Conservation (phyloP, 2,797 vertebrate species). For the Liparis tanakae region DNA sequence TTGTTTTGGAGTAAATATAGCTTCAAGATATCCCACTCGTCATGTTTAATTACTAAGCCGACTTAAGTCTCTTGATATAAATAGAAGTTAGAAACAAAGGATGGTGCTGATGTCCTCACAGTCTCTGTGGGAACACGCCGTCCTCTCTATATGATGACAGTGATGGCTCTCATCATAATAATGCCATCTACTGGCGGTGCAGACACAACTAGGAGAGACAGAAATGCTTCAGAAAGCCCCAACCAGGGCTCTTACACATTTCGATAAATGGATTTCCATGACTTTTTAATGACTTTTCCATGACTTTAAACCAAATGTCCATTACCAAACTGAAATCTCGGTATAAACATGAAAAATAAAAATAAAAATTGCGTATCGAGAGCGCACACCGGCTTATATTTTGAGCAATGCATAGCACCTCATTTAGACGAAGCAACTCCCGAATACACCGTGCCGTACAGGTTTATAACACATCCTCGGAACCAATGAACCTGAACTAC, state of each 20-base stretch:
- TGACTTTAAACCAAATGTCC: too few relatives aligned
- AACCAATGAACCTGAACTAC: constrained; percentile 43
- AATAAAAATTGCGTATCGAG: too few relatives aligned
- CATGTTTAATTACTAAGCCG: constrained; percentile 22
- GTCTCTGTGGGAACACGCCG: constrained; percentile 42
- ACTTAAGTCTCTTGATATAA: constrained; percentile 42
- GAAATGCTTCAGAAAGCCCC: constrained; percentile 9
- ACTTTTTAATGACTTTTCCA: too few relatives aligned
- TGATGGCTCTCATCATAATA: constrained; percentile 44
- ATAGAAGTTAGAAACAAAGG: constrained; percentile 47
- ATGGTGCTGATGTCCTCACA: constrained; percentile 39
- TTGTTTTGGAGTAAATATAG: constrained; percentile 52
- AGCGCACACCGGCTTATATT: too few relatives aligned
- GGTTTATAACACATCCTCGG: constrained; percentile 42
- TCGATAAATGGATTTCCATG: too few relatives aligned
- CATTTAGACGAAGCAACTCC: neutral
- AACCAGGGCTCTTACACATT: too few relatives aligned
- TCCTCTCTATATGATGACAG: constrained; percentile 40
- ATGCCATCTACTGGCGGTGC: constrained; percentile 65
- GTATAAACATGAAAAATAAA: too few relatives aligned
- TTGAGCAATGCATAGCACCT: neutral
- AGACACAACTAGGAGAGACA: constrained; percentile 16
- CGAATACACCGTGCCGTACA: neutral
- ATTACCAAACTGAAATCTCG: too few relatives aligned
- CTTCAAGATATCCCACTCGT: constrained; percentile 33